Percentiles rank a stretch among this genome's conserved stretches.
Conservation (phyloP, 2,888 invertebrate genomes). For the Temnothorax ravouxi region DNA sequence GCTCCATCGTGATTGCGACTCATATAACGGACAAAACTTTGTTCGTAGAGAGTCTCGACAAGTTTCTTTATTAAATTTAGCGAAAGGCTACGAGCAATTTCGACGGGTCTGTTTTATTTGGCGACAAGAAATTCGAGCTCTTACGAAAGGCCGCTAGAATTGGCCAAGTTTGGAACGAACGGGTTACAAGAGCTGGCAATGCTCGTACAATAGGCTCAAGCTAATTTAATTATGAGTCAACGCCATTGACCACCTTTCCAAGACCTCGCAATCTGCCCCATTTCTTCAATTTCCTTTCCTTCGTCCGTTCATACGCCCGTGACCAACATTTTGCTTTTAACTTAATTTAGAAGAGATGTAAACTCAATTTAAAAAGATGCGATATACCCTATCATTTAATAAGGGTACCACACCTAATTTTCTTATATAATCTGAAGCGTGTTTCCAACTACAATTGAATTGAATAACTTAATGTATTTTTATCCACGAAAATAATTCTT, state of each 20-base stretch:
- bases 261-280: slow-evolving; percentile 27
- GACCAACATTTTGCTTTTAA: slow-evolving; percentile 9
- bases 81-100: slow-evolving; percentile 40
- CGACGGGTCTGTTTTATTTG: slow-evolving; percentile 51
- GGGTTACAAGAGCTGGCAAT: slow-evolving; percentile 32
- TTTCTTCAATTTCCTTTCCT: slow-evolving; percentile 46
- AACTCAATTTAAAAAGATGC: slow-evolving; percentile 35
- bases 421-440: background rate
- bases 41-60: background rate
- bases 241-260: slow-evolving; percentile 50
- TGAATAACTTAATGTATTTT: background rate
- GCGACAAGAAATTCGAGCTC: slow-evolving; percentile 45
- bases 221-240: slow-evolving; percentile 68
- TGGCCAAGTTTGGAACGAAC: slow-evolving; percentile 23
- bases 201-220: slow-evolving; percentile 52
- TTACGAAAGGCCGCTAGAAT: slow-evolving; percentile 10
- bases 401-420: slow-evolving; percentile 16
- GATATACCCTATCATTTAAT: slow-evolving; percentile 25
- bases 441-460: background rate
- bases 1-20: background rate
- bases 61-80: slow-evolving; percentile 53
- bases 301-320: background rate
- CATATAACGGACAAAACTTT: slow-evolving; percentile 21
- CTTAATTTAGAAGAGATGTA: slow-evolving; percentile 23
- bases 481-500: background rate